Conservation (phyloP, 2,797 vertebrate species). For the Arnoldichthys spilopterus region DNA sequence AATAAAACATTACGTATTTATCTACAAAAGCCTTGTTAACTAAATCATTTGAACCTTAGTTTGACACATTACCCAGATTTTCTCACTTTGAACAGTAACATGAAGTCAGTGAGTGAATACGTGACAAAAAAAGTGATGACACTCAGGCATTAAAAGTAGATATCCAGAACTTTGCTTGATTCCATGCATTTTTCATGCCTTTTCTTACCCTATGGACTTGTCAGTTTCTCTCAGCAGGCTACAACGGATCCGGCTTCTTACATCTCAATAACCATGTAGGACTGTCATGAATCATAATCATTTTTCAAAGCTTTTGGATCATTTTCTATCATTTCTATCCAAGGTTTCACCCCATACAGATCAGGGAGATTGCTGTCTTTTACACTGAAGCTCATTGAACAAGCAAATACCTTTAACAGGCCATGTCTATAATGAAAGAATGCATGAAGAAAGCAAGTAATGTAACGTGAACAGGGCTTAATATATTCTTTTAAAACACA, state of each 20-base stretch:
- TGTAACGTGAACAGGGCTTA: background rate
- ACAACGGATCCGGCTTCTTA: too few species aligned
- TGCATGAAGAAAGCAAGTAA: background rate
- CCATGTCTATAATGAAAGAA: background rate
- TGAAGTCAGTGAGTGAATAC: background rate
- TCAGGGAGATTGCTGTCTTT: too few species aligned
- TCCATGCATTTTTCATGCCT: slow-evolving; percentile 1
- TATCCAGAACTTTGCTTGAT: background rate
- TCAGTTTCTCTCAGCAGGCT: background rate
- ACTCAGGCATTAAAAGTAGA: background rate
- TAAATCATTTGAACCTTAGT: background rate
- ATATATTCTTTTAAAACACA: slow-evolving; percentile 1
- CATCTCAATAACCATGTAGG: background rate
- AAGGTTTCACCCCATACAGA: too few species aligned
- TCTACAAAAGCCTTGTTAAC: background rate
- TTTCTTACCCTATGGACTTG: background rate
- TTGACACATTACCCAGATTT: background rate
- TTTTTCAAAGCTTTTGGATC: too few species aligned
- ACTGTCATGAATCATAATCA: too few species aligned
- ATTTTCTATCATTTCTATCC: too few species aligned
- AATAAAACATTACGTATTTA: background rate
- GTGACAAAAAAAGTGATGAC: background rate
- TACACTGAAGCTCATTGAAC: too few species aligned
- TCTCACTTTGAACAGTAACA: background rate
- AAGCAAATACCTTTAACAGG: background rate